phyloP scores from a whole-genome alignment of 2,888 invertebrate species.

The Andrena dorsata region DNA sequence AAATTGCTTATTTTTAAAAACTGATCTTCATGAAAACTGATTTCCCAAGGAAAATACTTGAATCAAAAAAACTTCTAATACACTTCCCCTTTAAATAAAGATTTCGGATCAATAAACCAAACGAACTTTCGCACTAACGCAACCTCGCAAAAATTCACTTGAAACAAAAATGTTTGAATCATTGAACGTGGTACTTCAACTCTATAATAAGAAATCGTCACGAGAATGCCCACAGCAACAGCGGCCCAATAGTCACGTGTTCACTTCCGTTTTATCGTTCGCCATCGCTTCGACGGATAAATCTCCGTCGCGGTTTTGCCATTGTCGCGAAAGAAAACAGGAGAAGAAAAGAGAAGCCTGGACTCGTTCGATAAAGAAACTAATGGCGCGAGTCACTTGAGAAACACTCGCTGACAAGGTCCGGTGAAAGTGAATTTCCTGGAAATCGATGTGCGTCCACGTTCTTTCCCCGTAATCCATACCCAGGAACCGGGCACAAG shows the following conservation, averaged over 20 bases:
- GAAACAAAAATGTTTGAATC: neutral
- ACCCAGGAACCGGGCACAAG: constrained; percentile 27
- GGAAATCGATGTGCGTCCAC: constrained; percentile 78
- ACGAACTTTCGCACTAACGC: too few species aligned
- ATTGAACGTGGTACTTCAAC: neutral
- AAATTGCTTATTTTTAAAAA: too few species aligned
- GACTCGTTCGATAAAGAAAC: constrained; percentile 49
- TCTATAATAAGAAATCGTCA: neutral
- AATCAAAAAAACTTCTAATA: too few species aligned
- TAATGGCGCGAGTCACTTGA: constrained; percentile 52
- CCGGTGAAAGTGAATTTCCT: constrained; percentile 84
- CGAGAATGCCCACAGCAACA: neutral
- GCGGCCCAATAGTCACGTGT: neutral
- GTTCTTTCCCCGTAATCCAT: constrained; percentile 66
- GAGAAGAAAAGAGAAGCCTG: neutral
- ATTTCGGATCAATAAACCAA: too few species aligned
- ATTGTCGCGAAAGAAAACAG: neutral
- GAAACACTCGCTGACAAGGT: constrained; percentile 66
- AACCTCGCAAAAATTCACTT: too few species aligned
- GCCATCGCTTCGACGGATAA: neutral
- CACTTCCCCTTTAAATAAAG: too few species aligned
- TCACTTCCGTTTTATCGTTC: neutral
- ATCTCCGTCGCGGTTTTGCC: constrained; percentile 9
- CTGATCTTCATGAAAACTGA: too few species aligned
- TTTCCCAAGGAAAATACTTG: too few species aligned